A percentile compares a stretch with the other conserved stretches of the same genome.
These are phyloP conservation scores for Nannoperca obscura DNA, from an alignment of 2,797 vertebrate species.

Conservation along the genomic window DNA sequence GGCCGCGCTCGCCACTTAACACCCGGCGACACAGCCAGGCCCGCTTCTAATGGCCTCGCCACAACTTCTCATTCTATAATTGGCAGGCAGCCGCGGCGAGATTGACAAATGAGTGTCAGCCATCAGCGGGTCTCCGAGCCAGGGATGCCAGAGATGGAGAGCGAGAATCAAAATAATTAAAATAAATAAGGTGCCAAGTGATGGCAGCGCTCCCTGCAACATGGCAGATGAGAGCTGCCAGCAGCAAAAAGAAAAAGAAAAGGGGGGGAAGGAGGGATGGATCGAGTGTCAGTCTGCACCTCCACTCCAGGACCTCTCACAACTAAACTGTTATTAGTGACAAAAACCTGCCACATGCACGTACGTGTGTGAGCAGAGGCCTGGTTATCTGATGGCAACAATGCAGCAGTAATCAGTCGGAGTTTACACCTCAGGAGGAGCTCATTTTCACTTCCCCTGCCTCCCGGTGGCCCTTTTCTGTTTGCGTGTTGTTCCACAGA, in stretches of 20 bases:
- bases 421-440: conserved; percentile 56
- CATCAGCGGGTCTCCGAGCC: conserved; percentile 78
- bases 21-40: conserved; percentile 74
- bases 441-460: conserved; percentile 53
- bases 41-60: conserved; percentile 81
- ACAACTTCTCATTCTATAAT: conserved; percentile 85
- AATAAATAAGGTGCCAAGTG: conserved; percentile 86
- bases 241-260: conserved; percentile 30
- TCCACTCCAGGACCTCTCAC: conserved; percentile 69
- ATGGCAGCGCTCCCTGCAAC: conserved; percentile 72
- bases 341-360: conserved; percentile 65
- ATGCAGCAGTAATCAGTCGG: conserved; percentile 48
- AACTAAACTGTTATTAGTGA: conserved; percentile 75
- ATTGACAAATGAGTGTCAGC: conserved; percentile 87
- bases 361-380: conserved; percentile 18
- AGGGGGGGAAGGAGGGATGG: conserved; percentile 44
- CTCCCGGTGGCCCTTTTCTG: conserved; percentile 21
- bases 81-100: conserved; percentile 80
- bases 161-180: conserved; percentile 86
- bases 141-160: conserved; percentile 75
- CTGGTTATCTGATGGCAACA: conserved; percentile 51
- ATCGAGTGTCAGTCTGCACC: conserved; percentile 69
- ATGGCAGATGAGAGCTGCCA: conserved; percentile 71
- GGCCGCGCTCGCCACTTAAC: conserved; percentile 70
- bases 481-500: conserved; percentile 28